phyloP scores from a whole-genome alignment of 2,888 invertebrate genomes.

The Plusia festucae region DNA sequence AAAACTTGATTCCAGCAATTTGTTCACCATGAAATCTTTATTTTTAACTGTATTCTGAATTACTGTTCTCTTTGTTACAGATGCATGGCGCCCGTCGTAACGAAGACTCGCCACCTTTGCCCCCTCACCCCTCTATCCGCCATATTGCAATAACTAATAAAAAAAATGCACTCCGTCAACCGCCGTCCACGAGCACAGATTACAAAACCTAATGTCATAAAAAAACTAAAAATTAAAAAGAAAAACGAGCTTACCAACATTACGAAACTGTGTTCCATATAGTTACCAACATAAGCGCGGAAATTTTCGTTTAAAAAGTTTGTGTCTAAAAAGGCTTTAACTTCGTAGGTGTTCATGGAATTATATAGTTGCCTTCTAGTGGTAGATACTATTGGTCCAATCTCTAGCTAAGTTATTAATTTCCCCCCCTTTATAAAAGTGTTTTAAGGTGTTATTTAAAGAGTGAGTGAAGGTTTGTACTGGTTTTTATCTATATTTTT shows the following conservation, averaged over 20 bases:
- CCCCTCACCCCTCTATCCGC: constrained; percentile 46
- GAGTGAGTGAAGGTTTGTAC: constrained; percentile 68
- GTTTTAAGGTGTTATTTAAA: constrained; percentile 65
- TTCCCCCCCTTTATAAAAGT: constrained; percentile 62
- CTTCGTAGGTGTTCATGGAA: constrained; percentile 62
- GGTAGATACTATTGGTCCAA: constrained; percentile 82
- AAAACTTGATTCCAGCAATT: no score
- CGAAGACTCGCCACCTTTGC: constrained; percentile 60
- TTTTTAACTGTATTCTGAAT: background rate
- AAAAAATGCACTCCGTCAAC: constrained; percentile 78
- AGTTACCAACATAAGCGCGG: constrained; percentile 52
- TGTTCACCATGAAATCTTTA: no score
- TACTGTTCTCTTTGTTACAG: constrained; percentile 69
- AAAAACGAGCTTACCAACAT: constrained; percentile 81
- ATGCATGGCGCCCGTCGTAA: constrained; percentile 72
- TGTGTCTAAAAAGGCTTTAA: constrained; percentile 67
- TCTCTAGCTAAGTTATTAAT: constrained; percentile 64
- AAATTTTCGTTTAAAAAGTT: constrained; percentile 52
- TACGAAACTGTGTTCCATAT: constrained; percentile 71
- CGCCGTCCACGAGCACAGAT: constrained; percentile 73
- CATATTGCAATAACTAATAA: constrained; percentile 60
- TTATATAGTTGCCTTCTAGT: constrained; percentile 85
- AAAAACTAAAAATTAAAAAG: constrained; percentile 78
- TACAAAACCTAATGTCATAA: constrained; percentile 66
- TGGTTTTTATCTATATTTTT: constrained; percentile 19